Percentiles rank a stretch among this genome's conserved stretches.
phyloP scores from a whole-genome alignment of 2,113 vertebrate genomes.

The Eudyptes chrysolophus region DNA sequence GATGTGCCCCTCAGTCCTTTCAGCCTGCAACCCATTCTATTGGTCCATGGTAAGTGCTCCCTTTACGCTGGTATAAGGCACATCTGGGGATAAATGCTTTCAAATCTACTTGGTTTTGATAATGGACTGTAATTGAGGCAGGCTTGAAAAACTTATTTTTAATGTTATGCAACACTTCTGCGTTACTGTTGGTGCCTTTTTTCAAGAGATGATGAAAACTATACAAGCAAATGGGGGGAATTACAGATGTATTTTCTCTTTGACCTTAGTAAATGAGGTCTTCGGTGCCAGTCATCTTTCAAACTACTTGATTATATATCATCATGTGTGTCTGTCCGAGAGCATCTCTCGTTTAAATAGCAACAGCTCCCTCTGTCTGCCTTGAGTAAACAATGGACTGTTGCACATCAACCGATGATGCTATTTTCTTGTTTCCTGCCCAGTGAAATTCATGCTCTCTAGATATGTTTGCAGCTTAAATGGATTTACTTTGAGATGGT shows the following conservation, averaged over 20 bases:
- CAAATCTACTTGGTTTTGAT: not conserved
- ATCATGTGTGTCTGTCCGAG: not conserved
- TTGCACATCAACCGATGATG: not conserved
- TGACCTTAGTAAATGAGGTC: conserved; percentile 45
- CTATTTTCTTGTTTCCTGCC: not conserved
- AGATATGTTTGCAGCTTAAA: not conserved
- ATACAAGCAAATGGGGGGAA: not conserved
- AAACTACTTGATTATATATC: not conserved
- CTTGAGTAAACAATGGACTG: not conserved
- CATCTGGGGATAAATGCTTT: not conserved
- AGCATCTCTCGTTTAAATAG: not conserved
- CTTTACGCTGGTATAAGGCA: not conserved
- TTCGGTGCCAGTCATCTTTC: conserved; percentile 14
- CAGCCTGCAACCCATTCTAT: not conserved
- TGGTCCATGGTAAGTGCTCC: not conserved
- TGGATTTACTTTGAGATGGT: not conserved
- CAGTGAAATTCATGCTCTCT: not conserved
- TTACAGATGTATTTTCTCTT: conserved; percentile 11
- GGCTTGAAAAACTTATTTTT: conserved; percentile 2
- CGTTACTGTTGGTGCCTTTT: not conserved
- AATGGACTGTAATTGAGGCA: not conserved
- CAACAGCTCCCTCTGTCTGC: conserved; percentile 51
- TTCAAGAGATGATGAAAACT: not conserved
- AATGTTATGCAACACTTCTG: not conserved
- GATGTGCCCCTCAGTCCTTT: not conserved